phyloP scores from a whole-genome alignment of 2,797 vertebrate genomes.

The Onychomys arenicola region DNA sequence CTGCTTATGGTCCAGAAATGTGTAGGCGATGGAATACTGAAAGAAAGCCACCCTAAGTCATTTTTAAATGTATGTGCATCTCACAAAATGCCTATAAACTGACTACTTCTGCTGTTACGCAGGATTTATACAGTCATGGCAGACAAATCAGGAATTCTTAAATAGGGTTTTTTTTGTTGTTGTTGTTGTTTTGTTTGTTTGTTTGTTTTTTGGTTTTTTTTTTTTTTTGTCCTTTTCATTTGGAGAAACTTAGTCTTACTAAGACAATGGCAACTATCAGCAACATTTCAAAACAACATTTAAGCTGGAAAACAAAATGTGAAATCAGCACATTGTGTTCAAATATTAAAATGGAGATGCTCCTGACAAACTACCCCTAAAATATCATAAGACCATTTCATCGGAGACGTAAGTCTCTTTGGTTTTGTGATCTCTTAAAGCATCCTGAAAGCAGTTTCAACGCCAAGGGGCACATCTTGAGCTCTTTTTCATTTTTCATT shows the following conservation, averaged over 20 bases:
- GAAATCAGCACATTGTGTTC: slow-evolving; percentile 29
- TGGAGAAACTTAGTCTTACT: background rate
- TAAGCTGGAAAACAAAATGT: slow-evolving; percentile 13
- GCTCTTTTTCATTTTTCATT: background rate
- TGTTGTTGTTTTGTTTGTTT: no score
- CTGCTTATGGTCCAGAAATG: background rate
- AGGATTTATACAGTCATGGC: background rate
- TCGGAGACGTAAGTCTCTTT: background rate
- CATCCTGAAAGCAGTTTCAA: background rate
- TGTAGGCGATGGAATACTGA: background rate
- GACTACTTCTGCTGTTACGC: background rate
- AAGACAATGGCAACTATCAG: background rate
- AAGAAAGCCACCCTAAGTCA: background rate
- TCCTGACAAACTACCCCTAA: slow-evolving; percentile 1
- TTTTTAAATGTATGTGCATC: background rate
- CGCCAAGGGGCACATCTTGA: background rate
- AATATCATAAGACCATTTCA: background rate
- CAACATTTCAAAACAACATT: slow-evolving; percentile 8
- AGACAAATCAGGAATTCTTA: background rate
- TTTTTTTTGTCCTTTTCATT: background rate
- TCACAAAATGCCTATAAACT: background rate
- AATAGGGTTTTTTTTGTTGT: background rate
- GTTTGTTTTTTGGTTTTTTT: no score
- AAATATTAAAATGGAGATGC: background rate
- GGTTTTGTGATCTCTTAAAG: background rate